Evolutionary conservation across 2,888 invertebrate species (phyloP).

Genomic region (Cephalotes varians): DNA sequence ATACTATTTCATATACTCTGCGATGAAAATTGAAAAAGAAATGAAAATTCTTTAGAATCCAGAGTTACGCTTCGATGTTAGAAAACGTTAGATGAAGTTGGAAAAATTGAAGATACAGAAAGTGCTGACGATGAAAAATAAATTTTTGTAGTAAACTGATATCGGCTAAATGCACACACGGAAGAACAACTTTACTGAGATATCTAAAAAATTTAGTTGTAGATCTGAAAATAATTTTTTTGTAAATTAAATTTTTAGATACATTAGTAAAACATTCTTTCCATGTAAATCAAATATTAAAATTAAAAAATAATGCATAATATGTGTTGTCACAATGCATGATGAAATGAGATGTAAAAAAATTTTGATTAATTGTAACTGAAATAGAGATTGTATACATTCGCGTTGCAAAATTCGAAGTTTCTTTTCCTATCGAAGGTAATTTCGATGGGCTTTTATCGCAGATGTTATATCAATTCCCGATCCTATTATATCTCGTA

Average conservation of each 20-base stretch:
- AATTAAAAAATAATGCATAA: background rate
- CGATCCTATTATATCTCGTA: conserved; percentile 4
- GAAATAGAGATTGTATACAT: background rate
- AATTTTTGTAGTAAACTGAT: background rate
- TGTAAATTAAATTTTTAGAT: too few species aligned
- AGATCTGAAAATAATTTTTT: too few species aligned
- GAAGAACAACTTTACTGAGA: too few species aligned
- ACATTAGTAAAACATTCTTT: too few species aligned
- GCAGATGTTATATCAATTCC: conserved; percentile 14
- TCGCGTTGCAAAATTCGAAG: background rate
- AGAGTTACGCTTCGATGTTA: background rate
- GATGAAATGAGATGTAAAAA: background rate
- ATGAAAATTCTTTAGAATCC: background rate
- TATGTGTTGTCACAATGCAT: background rate
- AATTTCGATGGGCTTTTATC: conserved; percentile 25
- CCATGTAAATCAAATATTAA: background rate
- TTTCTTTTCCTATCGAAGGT: conserved; percentile 4
- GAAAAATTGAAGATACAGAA: background rate
- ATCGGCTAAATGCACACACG: background rate
- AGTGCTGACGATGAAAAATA: background rate
- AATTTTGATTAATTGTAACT: background rate
- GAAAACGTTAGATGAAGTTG: background rate
- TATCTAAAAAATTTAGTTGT: too few species aligned
- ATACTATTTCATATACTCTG: background rate
- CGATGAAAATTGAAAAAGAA: conserved; percentile 4